Evolutionary conservation across 2,888 invertebrate species (phyloP).

Genomic region (Phaonia tiefii): DNA sequence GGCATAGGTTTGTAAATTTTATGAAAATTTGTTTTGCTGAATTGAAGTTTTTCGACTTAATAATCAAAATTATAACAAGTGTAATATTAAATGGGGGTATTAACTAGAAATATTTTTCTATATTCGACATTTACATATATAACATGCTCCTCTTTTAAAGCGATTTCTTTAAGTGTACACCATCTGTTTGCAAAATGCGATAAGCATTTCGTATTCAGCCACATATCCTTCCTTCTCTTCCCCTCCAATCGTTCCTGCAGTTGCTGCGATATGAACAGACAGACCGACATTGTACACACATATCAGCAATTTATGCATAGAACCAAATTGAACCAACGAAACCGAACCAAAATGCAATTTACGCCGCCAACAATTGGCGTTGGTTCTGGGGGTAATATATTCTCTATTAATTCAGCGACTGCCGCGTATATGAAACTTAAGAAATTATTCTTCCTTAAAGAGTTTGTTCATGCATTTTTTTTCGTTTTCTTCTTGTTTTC

Average conservation of each 20-base stretch:
- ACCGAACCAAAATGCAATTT: slow-evolving; percentile 44
- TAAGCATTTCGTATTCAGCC: slow-evolving; percentile 15
- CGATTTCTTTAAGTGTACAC: slow-evolving; percentile 25
- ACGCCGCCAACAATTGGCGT: slow-evolving; percentile 53
- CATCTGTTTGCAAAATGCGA: slow-evolving; percentile 21
- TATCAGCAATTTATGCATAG: slow-evolving; percentile 57
- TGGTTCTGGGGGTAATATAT: slow-evolving; percentile 41
- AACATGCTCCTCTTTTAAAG: not conserved
- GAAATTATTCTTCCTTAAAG: slow-evolving; percentile 46
- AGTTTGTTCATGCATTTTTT: not conserved
- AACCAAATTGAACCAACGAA: slow-evolving; percentile 1
- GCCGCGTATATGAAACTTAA: slow-evolving; percentile 40
- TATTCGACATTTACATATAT: no score
- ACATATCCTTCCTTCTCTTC: slow-evolving; percentile 6
- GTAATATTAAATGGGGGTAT: no score
- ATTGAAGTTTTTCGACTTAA: no score
- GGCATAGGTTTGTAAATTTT: no score
- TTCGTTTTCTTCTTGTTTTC: not conserved
- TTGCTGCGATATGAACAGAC: slow-evolving; percentile 48
- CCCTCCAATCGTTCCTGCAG: not conserved
- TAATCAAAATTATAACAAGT: no score
- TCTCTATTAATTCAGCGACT: slow-evolving; percentile 14
- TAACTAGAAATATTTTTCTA: no score
- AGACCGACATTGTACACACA: slow-evolving; percentile 20
- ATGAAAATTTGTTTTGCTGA: no score